These are phyloP conservation scores for Helicoverpa assulta DNA, from an alignment of 2,888 invertebrate species.

Conservation along the genomic window DNA sequence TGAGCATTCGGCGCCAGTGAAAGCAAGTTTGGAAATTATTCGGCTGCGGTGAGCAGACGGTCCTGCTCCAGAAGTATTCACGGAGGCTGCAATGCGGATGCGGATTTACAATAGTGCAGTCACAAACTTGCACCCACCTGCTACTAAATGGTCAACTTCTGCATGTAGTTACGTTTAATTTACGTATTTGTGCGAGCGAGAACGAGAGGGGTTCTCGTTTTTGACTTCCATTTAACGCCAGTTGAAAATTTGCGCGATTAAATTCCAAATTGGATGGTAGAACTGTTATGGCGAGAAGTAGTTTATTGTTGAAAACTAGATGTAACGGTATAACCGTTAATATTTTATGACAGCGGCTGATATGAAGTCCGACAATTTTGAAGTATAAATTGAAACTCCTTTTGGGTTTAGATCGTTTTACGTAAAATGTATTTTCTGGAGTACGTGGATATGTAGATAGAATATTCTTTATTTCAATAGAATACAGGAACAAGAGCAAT, in stretches of 20 bases:
- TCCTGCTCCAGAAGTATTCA: conserved; percentile 58
- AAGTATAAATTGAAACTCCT: not conserved
- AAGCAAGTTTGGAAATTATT: conserved; percentile 65
- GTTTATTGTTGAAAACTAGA: conserved; percentile 10
- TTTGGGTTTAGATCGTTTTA: not conserved
- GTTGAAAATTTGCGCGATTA: conserved; percentile 16
- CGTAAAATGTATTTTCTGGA: not conserved
- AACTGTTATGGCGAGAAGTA: not conserved
- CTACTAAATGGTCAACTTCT: conserved; percentile 64
- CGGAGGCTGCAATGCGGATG: conserved; percentile 62
- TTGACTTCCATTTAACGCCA: conserved; percentile 13
- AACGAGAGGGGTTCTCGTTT: conserved; percentile 22
- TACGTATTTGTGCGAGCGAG: conserved; percentile 50
- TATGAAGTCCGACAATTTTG: conserved; percentile 1
- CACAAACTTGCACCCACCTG: conserved; percentile 63
- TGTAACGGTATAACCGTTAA: not conserved
- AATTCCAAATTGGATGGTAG: conserved; percentile 8
- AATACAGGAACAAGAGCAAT: too few species aligned
- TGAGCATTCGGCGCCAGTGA: conserved; percentile 59
- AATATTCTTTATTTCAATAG: not conserved
- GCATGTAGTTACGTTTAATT: conserved; percentile 55
- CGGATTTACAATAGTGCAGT: conserved; percentile 62
- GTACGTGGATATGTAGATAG: not conserved
- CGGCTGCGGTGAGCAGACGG: conserved; percentile 58
- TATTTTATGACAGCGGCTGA: conserved; percentile 2